Conservation (phyloP, 2,113 vertebrate genomes). For the Rafetus swinhoei region DNA sequence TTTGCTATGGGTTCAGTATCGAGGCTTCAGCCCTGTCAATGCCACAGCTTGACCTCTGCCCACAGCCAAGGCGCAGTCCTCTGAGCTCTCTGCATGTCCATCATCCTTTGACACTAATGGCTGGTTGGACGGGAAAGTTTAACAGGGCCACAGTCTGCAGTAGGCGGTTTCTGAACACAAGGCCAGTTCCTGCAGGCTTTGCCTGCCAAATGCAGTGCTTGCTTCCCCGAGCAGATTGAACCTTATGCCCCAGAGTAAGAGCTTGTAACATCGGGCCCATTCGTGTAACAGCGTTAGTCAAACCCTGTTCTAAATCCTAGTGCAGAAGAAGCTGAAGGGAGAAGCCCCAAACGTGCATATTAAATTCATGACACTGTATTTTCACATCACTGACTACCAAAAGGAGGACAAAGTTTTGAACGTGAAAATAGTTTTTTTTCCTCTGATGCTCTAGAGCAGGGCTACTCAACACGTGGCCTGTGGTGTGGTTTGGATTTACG, state of each 20-base stretch:
- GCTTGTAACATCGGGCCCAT: neutral
- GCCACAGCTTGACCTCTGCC: neutral
- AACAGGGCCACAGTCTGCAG: neutral
- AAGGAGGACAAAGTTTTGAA: neutral
- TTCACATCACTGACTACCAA: neutral
- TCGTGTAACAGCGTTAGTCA: neutral
- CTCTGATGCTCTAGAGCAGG: neutral
- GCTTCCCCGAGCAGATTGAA: neutral
- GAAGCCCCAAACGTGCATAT: neutral
- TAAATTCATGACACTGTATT: neutral
- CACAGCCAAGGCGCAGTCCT: neutral
- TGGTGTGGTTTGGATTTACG: no score
- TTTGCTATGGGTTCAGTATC: neutral
- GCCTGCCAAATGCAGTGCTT: neutral
- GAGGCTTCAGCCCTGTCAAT: neutral
- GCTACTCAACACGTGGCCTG: no score
- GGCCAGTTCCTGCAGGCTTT: neutral
- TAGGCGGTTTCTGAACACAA: neutral
- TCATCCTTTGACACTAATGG: neutral
- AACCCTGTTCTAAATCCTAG: neutral
- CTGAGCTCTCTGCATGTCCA: fast-evolving
- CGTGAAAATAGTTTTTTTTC: fast-evolving
- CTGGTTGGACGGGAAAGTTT: fast-evolving
- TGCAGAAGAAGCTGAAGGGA: neutral
- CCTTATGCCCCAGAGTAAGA: neutral